A percentile compares a stretch with the other conserved stretches of the same genome.
Evolutionary conservation across 2,797 vertebrate species (phyloP).

Genomic region (Scolopax rusticola): DNA sequence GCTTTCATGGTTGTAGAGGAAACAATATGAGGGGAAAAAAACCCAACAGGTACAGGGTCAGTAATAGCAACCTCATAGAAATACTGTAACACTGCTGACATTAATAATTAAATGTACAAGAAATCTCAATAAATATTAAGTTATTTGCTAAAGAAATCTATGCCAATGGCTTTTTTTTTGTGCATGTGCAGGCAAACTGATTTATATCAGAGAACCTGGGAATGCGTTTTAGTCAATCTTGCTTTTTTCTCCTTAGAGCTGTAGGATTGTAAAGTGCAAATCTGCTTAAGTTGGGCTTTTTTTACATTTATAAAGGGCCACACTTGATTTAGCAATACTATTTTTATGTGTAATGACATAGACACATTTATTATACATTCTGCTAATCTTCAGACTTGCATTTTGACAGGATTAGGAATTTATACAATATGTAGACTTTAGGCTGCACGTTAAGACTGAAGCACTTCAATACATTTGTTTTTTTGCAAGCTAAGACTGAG

Average conservation of each 20-base stretch:
- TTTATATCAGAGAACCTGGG: slow-evolving; percentile 56
- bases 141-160: slow-evolving; percentile 43
- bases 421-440: slow-evolving; percentile 74
- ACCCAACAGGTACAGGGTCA: slow-evolving; percentile 78
- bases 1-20: slow-evolving; percentile 56
- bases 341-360: slow-evolving; percentile 77
- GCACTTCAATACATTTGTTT: slow-evolving; percentile 73
- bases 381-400: slow-evolving; percentile 77
- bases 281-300: slow-evolving; percentile 70
- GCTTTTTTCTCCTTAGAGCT: slow-evolving; percentile 33
- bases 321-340: slow-evolving; percentile 79
- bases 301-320: slow-evolving; percentile 70
- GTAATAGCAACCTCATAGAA: slow-evolving; percentile 75
- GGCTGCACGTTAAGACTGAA: slow-evolving; percentile 70
- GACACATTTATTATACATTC: slow-evolving; percentile 81
- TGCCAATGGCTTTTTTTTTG: slow-evolving; percentile 68
- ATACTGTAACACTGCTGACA: slow-evolving; percentile 82
- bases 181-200: slow-evolving; percentile 73
- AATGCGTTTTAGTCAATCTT: slow-evolving; percentile 42
- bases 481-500: slow-evolving; percentile 69
- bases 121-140: slow-evolving; percentile 70
- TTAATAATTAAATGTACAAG: slow-evolving; percentile 88
- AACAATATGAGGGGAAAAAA: neutral
- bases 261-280: slow-evolving; percentile 58
- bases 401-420: slow-evolving; percentile 79